phyloP scores from a whole-genome alignment of 2,888 invertebrate genomes.

The Doris montereyensis region DNA sequence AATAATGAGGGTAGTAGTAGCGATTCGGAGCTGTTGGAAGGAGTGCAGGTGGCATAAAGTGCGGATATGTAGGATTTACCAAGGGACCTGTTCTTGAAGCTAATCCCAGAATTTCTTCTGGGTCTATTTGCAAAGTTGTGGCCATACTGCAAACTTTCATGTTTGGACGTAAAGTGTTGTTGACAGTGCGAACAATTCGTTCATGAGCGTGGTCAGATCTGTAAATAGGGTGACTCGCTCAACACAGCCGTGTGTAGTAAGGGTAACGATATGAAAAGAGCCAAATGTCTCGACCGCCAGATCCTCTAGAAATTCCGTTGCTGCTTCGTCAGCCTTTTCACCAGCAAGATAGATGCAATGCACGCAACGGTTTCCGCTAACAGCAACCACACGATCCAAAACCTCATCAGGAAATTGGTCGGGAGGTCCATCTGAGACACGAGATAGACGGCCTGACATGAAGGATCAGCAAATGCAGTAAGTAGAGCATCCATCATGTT shows the following conservation, averaged over 20 bases:
- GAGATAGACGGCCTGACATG: slow-evolving; percentile 69
- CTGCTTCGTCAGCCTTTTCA: slow-evolving; percentile 57
- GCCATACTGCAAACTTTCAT: slow-evolving; percentile 61
- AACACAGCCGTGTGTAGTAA: slow-evolving; percentile 66
- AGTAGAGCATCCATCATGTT: slow-evolving; percentile 70
- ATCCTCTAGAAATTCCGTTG: slow-evolving; percentile 68
- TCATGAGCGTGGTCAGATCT: slow-evolving; percentile 61
- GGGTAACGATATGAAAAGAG: slow-evolving; percentile 66
- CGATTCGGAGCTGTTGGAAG: slow-evolving; percentile 48
- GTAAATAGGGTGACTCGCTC: slow-evolving; percentile 69
- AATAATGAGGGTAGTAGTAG: slow-evolving; percentile 58
- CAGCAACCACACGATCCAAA: slow-evolving; percentile 63
- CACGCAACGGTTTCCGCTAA: slow-evolving; percentile 61
- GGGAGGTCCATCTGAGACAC: slow-evolving; percentile 72
- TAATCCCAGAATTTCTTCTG: slow-evolving; percentile 53
- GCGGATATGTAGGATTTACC: slow-evolving; percentile 32
- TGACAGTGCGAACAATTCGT: slow-evolving; percentile 62
- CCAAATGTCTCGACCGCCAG: slow-evolving; percentile 70
- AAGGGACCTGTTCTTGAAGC: slow-evolving; percentile 48
- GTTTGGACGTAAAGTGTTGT: slow-evolving; percentile 59
- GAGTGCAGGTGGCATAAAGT: slow-evolving; percentile 45
- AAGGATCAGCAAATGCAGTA: slow-evolving; percentile 64
- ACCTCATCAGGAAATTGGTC: slow-evolving; percentile 69
- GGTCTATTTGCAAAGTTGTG: slow-evolving; percentile 61
- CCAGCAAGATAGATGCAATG: slow-evolving; percentile 70